A percentile compares a stretch with the other conserved stretches of the same genome.
These are phyloP conservation scores for Sylvietta virens DNA, from an alignment of 2,113 vertebrate species.

Conservation along the genomic window DNA sequence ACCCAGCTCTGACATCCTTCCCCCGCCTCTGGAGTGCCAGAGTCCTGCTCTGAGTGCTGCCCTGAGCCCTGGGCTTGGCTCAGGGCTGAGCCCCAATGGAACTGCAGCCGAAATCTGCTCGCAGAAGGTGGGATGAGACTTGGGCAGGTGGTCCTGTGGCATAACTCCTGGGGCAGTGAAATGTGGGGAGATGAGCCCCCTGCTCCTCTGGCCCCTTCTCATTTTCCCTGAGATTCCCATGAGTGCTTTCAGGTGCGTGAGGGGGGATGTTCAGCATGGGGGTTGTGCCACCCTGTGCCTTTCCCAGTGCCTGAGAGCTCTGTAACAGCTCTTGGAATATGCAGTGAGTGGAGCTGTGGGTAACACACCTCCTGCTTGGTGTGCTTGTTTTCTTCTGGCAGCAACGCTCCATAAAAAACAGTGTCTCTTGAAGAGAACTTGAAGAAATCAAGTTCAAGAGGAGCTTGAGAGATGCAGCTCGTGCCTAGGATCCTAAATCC, in stretches of 20 bases:
- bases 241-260: background rate
- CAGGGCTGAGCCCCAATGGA: background rate
- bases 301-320: background rate
- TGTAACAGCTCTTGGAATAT: background rate
- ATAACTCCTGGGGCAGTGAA: background rate
- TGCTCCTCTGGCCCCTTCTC: background rate
- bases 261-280: background rate
- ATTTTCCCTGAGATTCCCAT: background rate
- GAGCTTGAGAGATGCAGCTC: background rate
- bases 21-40: background rate
- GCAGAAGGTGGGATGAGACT: background rate
- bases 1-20: background rate
- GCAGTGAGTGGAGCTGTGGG: background rate
- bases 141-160: background rate
- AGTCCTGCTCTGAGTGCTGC: background rate
- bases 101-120: background rate
- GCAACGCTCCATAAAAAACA: background rate
- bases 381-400: background rate
- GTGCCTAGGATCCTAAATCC: background rate
- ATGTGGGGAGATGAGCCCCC: background rate
- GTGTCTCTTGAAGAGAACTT: background rate
- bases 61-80: background rate
- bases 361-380: background rate
- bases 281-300: fast-evolving
- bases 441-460: background rate